These are phyloP conservation scores for Theocolax elegans DNA, from an alignment of 1,140 invertebrate genomes.

Conservation along the genomic window DNA sequence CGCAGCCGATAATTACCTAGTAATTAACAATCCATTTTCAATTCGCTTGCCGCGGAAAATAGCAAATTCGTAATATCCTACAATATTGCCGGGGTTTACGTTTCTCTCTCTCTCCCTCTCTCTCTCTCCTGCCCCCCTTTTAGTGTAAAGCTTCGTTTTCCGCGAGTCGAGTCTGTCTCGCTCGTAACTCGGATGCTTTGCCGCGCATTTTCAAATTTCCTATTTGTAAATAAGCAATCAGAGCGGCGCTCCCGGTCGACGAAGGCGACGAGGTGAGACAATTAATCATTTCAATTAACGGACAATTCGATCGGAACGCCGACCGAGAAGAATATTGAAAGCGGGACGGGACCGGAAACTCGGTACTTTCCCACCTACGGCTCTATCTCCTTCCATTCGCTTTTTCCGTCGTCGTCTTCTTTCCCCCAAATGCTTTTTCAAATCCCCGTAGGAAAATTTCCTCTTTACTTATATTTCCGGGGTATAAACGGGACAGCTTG, in stretches of 20 bases:
- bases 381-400: neutral
- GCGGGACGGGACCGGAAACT: conserved; percentile 57
- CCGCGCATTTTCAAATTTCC: conserved; percentile 68
- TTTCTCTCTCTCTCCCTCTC: conserved; percentile 26
- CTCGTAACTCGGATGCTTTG: conserved; percentile 43
- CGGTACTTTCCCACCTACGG: conserved; percentile 25
- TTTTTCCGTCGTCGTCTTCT: neutral
- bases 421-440: neutral
- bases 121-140: conserved; percentile 23
- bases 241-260: conserved; percentile 27
- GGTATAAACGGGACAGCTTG: no score
- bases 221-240: conserved; percentile 70
- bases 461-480: no score
- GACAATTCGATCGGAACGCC: conserved; percentile 65
- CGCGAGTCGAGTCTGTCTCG: neutral
- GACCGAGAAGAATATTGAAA: conserved; percentile 66
- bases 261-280: conserved; percentile 63
- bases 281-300: conserved; percentile 69
- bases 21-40: conserved; percentile 70
- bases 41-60: conserved; percentile 65
- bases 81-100: conserved; percentile 57
- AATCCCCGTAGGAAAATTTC: no score
- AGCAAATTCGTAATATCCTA: conserved; percentile 70
- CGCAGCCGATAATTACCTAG: conserved; percentile 64
- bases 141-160: neutral